Evolutionary conservation across 1,140 invertebrate species (phyloP).

Genomic region (Psilanteris sp.): DNA sequence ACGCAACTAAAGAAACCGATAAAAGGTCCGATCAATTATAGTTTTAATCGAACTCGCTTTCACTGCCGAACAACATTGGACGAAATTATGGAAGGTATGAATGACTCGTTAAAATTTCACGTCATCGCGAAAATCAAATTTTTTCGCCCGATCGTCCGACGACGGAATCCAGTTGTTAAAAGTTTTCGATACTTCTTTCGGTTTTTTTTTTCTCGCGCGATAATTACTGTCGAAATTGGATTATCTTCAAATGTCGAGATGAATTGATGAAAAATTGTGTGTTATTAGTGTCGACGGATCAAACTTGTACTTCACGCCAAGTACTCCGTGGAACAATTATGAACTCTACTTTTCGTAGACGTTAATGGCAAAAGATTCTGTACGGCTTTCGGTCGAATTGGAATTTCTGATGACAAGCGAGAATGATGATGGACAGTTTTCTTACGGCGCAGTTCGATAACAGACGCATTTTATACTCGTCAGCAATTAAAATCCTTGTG

Average conservation of each 20-base stretch:
- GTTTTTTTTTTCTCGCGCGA: constrained; percentile 18
- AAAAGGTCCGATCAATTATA: too few species aligned
- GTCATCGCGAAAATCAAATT: constrained; percentile 8
- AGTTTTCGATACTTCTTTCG: constrained; percentile 11
- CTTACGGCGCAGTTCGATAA: too few species aligned
- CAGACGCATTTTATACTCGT: too few species aligned
- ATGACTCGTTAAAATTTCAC: constrained; percentile 5
- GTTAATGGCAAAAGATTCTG: constrained; percentile 29
- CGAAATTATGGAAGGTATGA: too few species aligned
- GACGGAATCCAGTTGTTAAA: constrained; percentile 1
- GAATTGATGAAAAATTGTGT: constrained; percentile 48
- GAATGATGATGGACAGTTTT: too few species aligned
- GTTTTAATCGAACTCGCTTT: too few species aligned
- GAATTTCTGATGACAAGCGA: constrained; percentile 8
- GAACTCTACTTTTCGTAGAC: constrained; percentile 30
- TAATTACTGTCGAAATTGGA: constrained; percentile 43
- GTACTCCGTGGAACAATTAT: constrained; percentile 41
- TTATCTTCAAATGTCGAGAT: constrained; percentile 32
- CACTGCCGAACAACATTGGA: too few species aligned
- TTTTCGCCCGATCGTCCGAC: background rate
- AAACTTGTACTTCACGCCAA: constrained; percentile 21
- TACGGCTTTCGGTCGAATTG: constrained; percentile 5
- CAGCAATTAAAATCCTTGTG: too few species aligned
- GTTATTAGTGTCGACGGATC: constrained; percentile 40
- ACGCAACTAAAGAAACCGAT: too few species aligned